Evolutionary conservation across 2,888 invertebrate genomes (phyloP).

Genomic region (Drosophila kanekoi): DNA sequence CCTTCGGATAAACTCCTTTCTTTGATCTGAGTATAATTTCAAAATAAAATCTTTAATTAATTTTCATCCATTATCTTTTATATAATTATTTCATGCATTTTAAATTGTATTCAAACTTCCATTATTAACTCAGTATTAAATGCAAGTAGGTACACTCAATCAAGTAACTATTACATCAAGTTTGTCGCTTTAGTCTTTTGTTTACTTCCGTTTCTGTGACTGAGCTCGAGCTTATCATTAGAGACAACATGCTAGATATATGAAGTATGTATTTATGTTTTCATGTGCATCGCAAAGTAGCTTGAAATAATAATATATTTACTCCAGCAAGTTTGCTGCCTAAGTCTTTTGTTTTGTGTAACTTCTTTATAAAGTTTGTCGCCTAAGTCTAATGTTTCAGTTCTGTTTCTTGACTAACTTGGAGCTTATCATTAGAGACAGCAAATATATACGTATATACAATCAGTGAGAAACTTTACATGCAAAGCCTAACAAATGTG

Average conservation of each 20-base stretch:
- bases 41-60: conserved; percentile 24
- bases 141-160: conserved; percentile 40
- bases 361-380: conserved; percentile 25
- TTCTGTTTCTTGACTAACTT: conserved; percentile 1
- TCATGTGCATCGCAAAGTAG: too few relatives aligned
- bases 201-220: conserved; percentile 24
- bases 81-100: background rate
- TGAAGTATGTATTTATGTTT: too few relatives aligned
- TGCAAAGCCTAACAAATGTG: conserved; percentile 63
- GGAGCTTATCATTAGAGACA: conserved; percentile 49
- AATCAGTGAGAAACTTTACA: conserved; percentile 33
- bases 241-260: conserved; percentile 3
- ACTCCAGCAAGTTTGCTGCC: too few relatives aligned
- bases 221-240: conserved; percentile 53
- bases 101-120: background rate
- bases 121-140: background rate
- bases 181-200: conserved; percentile 44
- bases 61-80: conserved; percentile 21
- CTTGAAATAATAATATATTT: too few relatives aligned
- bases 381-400: conserved; percentile 38
- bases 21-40: conserved; percentile 16
- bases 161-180: conserved; percentile 25
- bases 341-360: background rate
- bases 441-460: conserved; percentile 11
- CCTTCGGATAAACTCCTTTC: conserved; percentile 5